These are phyloP conservation scores for Stratiomys singularior DNA, from an alignment of 2,888 invertebrate species.

Conservation along the genomic window DNA sequence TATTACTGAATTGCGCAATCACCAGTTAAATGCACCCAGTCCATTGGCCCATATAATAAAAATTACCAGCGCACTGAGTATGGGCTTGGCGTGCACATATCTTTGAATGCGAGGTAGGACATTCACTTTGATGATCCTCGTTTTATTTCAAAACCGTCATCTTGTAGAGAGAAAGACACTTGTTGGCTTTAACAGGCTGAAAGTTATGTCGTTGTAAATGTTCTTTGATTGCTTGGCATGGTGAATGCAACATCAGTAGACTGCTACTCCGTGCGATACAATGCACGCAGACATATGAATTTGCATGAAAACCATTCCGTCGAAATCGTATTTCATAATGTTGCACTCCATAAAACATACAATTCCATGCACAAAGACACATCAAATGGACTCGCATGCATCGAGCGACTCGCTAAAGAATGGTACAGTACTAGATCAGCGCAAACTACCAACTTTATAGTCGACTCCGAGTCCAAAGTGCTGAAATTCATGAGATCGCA, in stretches of 20 bases:
- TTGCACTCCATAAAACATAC: slow-evolving; percentile 28
- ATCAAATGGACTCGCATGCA: slow-evolving; percentile 14
- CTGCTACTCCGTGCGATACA: too few relatives aligned
- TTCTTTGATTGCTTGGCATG: neutral
- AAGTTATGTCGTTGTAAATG: neutral
- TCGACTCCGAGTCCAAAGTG: neutral
- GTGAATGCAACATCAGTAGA: neutral
- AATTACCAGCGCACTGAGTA: neutral
- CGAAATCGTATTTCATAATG: slow-evolving; percentile 32
- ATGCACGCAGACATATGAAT: neutral
- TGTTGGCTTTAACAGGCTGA: neutral
- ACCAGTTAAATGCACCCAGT: neutral
- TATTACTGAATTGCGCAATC: neutral
- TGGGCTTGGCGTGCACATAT: neutral
- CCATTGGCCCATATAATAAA: neutral
- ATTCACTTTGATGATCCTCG: neutral
- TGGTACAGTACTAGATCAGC: neutral
- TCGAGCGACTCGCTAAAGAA: slow-evolving; percentile 4
- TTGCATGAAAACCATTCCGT: neutral
- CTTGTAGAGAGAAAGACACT: neutral
- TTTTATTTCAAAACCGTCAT: neutral
- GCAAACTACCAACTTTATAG: neutral
- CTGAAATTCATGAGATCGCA: neutral
- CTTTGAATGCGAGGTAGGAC: neutral
- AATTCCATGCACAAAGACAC: neutral